Evolutionary conservation across 2,888 invertebrate species (phyloP).

Genomic region (Epistrophe eligans): DNA sequence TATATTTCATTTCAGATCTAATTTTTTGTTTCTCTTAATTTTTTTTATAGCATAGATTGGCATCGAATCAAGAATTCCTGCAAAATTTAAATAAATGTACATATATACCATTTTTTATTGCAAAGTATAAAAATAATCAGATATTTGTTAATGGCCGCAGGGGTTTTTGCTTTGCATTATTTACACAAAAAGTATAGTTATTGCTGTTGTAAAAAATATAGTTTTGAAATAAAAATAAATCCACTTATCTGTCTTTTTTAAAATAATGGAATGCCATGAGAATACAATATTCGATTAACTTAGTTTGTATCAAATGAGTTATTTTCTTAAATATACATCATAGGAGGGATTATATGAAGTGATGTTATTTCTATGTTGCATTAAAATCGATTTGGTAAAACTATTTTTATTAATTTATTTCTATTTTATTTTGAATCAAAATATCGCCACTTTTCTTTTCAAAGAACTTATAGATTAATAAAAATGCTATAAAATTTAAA

Average conservation of each 20-base stretch:
- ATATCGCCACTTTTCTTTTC: neutral
- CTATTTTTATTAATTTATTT: neutral
- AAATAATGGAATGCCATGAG: too few species aligned
- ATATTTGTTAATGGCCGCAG: neutral
- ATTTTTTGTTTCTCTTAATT: neutral
- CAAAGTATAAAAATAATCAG: slow-evolving; percentile 64
- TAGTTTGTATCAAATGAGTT: too few species aligned
- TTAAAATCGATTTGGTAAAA: neutral
- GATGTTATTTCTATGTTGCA: neutral
- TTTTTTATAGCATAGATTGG: slow-evolving; percentile 30
- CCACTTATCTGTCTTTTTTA: too few species aligned
- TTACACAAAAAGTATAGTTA: too few species aligned
- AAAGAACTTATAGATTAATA: neutral
- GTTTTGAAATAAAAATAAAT: too few species aligned
- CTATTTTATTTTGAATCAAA: neutral
- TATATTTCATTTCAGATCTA: neutral
- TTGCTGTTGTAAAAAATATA: too few species aligned
- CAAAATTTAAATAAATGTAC: neutral
- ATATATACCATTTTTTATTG: slow-evolving; percentile 50
- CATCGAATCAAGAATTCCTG: slow-evolving; percentile 23
- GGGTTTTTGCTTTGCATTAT: too few species aligned
- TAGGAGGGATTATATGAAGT: too few species aligned
- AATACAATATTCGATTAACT: too few species aligned
- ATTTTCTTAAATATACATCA: too few species aligned
- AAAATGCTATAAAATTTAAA: neutral